These are phyloP conservation scores for Mormoops blainvillei DNA, from an alignment of 2,113 vertebrate species.

Conservation along the genomic window DNA sequence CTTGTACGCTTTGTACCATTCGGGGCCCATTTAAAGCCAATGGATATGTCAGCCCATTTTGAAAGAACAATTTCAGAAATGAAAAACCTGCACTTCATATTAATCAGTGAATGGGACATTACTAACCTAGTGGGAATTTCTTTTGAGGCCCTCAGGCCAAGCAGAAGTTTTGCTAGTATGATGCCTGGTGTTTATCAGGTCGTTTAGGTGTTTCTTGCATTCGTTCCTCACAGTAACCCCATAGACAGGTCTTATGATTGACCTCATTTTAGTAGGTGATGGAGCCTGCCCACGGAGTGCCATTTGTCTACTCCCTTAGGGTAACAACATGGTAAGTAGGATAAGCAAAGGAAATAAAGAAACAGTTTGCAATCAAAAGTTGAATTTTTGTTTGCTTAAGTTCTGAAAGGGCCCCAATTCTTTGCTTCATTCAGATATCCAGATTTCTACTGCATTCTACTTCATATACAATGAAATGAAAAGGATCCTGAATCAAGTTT, in stretches of 20 bases:
- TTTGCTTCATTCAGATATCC: neutral
- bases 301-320: neutral
- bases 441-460: neutral
- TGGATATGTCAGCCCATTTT: neutral
- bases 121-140: neutral
- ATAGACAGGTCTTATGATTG: neutral
- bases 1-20: neutral
- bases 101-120: neutral
- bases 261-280: neutral
- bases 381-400: neutral
- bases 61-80: neutral
- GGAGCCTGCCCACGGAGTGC: neutral
- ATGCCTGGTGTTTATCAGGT: neutral
- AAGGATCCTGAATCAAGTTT: neutral
- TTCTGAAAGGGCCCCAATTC: neutral
- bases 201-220: neutral
- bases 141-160: neutral
- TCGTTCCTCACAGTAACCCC: neutral
- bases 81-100: neutral
- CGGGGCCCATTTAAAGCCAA: neutral
- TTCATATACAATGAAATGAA: neutral
- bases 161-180: neutral
- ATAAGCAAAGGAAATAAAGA: neutral
- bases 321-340: neutral
- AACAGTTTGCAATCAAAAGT: neutral